Evolutionary conservation across 2,888 invertebrate genomes (phyloP), one percentile per base, ranked within the genome.

Genomic region (Scaptodrosophila latifasciaeformis): DNA sequence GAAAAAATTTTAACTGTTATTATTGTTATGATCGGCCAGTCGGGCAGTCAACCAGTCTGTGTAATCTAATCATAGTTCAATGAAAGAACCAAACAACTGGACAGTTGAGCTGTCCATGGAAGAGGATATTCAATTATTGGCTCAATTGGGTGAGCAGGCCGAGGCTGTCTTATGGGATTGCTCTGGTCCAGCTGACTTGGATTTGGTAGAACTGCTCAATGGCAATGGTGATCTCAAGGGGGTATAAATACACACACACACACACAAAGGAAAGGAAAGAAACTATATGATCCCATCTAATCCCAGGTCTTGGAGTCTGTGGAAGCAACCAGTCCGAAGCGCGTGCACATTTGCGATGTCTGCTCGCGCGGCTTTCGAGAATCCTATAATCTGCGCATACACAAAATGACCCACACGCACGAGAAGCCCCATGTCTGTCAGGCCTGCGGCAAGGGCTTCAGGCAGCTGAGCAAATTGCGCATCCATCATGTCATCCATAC

Each of bases 381-480:
- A 31, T 54, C 70, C 2, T 81, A 84, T 46, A 81, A 83, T 17
- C 49, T 84, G 45, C 75, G 84, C 19, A 79, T 82, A 17, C 84
- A 84, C 51, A 79, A 67, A 49, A 84, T 83, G 82, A 80, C 71
- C 24, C 83, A 83, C 54, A 81, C 80, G 34, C 69, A 83, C n/a
- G 83, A 84, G 55, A 70, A 67, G 55, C 84, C 84, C 5, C 83
- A 75, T 19, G 59, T 65, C 1, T 83, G 82, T 19, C 56, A 63
- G 5, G 62, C 65, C 2, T 83, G 83, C 34, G 83, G 84, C 49
- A 84, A 81, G 54, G 77, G 82, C 2, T 83, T 83, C 39, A 67
- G 80, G 0, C 84, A 84, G 39, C 57, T 67, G 31, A 83, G 74
- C 49, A 84, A 84, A 53, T 51, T 84, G 5, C 78, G 82, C 57